Percentiles rank a stretch among this genome's conserved stretches.
Conservation (phyloP, 2,888 invertebrate genomes). For the Eledone cirrhosa region DNA sequence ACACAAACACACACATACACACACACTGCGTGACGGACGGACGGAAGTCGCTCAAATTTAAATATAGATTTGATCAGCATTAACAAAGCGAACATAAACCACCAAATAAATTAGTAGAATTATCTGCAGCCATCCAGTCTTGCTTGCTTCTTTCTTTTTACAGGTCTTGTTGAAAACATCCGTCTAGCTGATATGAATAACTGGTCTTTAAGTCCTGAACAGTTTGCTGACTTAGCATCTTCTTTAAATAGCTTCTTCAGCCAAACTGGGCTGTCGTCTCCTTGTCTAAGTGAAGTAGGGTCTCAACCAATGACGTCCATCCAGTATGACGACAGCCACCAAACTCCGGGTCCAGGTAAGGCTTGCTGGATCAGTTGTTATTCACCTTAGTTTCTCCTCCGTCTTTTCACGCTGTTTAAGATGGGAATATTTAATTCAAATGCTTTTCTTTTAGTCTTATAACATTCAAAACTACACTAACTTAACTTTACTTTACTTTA, state of each 20-base stretch:
- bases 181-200: slow-evolving; percentile 58
- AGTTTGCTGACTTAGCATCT: slow-evolving; percentile 64
- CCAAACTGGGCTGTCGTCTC: slow-evolving; percentile 45
- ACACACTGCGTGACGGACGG: background rate
- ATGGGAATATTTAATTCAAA: too few relatives aligned
- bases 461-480: background rate
- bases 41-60: too few relatives aligned
- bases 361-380: background rate
- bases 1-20: background rate
- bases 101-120: too few relatives aligned
- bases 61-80: too few relatives aligned
- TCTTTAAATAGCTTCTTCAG: slow-evolving; percentile 65
- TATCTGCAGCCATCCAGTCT: too few relatives aligned
- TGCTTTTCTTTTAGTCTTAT: background rate
- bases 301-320: slow-evolving; percentile 20
- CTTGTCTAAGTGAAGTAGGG: slow-evolving; percentile 22
- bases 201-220: slow-evolving; percentile 63
- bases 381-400: slow-evolving; percentile 1
- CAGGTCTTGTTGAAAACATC: slow-evolving; percentile 65
- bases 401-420: background rate
- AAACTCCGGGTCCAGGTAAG: slow-evolving; percentile 27
- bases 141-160: slow-evolving; percentile 10
- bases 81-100: too few relatives aligned
- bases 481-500: background rate
- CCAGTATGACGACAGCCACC: slow-evolving; percentile 25